Evolutionary conservation across 1,140 invertebrate species (phyloP).

Genomic region (Drosophila tropicalis): DNA sequence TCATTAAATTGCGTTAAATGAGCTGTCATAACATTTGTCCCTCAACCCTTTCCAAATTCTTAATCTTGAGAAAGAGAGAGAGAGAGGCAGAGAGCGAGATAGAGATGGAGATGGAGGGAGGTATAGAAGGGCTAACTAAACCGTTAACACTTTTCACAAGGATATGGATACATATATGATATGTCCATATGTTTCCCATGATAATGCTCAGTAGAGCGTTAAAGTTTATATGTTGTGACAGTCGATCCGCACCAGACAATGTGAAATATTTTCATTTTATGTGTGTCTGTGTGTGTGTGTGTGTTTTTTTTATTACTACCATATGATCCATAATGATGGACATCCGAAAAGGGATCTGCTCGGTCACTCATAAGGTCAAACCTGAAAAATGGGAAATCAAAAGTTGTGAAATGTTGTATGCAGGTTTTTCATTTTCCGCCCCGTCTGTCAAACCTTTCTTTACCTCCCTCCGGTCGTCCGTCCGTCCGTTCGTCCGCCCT

Average conservation of each 20-base stretch:
- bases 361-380: slow-evolving; percentile 27
- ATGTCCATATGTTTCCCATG: slow-evolving; percentile 43
- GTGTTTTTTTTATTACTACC: slow-evolving; percentile 29
- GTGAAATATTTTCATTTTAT: slow-evolving; percentile 37
- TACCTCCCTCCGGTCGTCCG: not conserved
- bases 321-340: slow-evolving; percentile 30
- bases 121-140: slow-evolving; percentile 32
- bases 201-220: slow-evolving; percentile 50
- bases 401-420: slow-evolving; percentile 9
- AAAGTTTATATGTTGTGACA: slow-evolving; percentile 40
- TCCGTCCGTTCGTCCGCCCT: not conserved
- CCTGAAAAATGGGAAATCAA: slow-evolving; percentile 12
- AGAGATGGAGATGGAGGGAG: not conserved
- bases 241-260: slow-evolving; percentile 32
- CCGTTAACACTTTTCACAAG: slow-evolving; percentile 46
- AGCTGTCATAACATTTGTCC: slow-evolving; percentile 69
- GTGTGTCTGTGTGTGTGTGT: too few relatives aligned
- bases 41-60: slow-evolving; percentile 32
- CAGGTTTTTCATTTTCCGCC: slow-evolving; percentile 15
- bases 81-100: not conserved
- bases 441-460: slow-evolving; percentile 33
- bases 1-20: slow-evolving; percentile 58
- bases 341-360: slow-evolving; percentile 25
- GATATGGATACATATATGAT: not conserved
- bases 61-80: slow-evolving; percentile 11